phyloP scores from a whole-genome alignment of 1,140 invertebrate species.

The Chironomus tepperi region DNA sequence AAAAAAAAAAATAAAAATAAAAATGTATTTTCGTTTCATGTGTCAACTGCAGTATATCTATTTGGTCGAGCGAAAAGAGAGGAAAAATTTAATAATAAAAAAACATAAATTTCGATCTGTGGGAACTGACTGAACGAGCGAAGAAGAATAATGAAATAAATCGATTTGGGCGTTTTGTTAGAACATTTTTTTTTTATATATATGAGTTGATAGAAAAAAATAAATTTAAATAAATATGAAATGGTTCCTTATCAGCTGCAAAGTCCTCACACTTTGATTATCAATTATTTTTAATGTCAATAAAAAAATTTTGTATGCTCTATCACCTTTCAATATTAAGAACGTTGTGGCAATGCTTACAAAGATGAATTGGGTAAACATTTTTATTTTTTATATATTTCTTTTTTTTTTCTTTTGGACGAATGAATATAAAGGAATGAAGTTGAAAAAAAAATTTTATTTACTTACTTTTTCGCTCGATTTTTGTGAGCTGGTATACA shows the following conservation, averaged over 20 bases:
- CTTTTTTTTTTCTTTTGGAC: no score
- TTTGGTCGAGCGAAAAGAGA: not conserved
- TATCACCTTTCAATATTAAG: not conserved
- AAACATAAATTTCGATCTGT: not conserved
- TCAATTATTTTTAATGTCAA: constrained; percentile 4
- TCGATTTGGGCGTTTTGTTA: constrained; percentile 5
- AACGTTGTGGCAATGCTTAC: not conserved
- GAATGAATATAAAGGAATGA: no score
- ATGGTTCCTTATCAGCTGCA: not conserved
- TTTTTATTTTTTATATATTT: no score
- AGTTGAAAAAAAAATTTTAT: not conserved
- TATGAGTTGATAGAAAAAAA: not conserved
- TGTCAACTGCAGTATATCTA: not conserved
- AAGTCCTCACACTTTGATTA: not conserved
- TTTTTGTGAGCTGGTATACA: constrained; percentile 16
- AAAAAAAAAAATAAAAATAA: not conserved
- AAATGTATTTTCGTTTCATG: constrained; percentile 4
- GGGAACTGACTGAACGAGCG: not conserved
- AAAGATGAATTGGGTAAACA: no score
- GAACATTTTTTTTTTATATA: not conserved
- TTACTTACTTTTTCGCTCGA: constrained; percentile 19
- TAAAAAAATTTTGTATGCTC: not conserved
- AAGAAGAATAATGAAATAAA: not conserved
- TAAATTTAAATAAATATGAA: no score
- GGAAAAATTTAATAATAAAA: not conserved